Conservation (phyloP, 2,888 invertebrate genomes). For the Rhopalosiphum nymphaeae region DNA sequence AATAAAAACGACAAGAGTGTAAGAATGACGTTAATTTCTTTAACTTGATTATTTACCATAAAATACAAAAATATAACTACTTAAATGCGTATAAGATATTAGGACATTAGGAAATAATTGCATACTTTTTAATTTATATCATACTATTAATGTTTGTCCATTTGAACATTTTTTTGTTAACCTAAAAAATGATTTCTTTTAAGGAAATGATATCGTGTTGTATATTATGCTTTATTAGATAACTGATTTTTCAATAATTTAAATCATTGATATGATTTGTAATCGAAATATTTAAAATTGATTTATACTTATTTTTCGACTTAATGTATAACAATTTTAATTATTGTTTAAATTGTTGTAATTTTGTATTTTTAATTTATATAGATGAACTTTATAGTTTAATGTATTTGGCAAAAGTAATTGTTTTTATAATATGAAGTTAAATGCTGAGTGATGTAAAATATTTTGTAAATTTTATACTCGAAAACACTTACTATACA, state of each 20-base stretch:
- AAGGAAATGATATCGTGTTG: background rate
- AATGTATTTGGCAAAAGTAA: background rate
- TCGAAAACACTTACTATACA: conserved; percentile 5
- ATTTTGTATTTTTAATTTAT: background rate
- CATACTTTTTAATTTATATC: too few relatives aligned
- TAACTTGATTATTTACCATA: too few relatives aligned
- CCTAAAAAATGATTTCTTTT: too few relatives aligned
- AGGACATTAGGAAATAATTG: too few relatives aligned
- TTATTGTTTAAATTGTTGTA: too few relatives aligned
- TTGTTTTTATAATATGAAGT: background rate
- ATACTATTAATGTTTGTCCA: too few relatives aligned
- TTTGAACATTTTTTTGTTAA: too few relatives aligned
- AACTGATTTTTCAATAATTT: background rate
- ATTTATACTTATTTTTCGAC: background rate
- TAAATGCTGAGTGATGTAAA: background rate
- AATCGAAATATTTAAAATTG: background rate
- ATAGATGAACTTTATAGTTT: background rate
- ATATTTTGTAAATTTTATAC: background rate
- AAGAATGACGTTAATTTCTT: too few relatives aligned
- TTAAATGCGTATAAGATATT: too few relatives aligned
- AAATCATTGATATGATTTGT: too few relatives aligned
- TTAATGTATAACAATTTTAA: background rate
- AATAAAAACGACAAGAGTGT: too few relatives aligned
- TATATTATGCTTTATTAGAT: background rate
- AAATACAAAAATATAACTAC: too few relatives aligned